Evolutionary conservation across 2,888 invertebrate species (phyloP), one percentile per base, ranked within the genome.

Genomic region (Amiota mariae): DNA sequence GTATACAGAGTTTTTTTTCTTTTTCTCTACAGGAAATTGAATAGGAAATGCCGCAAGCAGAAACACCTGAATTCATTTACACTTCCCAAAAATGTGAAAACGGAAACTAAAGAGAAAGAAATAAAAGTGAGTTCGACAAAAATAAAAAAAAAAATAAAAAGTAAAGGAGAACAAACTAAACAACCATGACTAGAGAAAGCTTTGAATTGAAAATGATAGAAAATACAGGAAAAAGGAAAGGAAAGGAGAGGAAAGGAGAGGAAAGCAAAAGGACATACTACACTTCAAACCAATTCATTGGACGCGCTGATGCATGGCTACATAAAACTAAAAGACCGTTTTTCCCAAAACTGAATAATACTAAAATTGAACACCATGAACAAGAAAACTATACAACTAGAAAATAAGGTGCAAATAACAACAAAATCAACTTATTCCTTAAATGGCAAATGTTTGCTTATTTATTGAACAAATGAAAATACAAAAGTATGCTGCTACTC

Each of bases 1-100:
- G 15, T 54, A 9, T 3, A 12, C 2, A n/a, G 54, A 54, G 2
- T 36, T 36, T 6, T 36, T 36, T 36, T 36, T 6, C 6, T 36
- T 36, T 36, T 36, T 1, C 13, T 18, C n/a, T 12, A 4, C 67
- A 47, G 67, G 67, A 68, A 68, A 68, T 68, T 68, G 67, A 68
- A 68, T 68, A 54, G 67, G 67, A 68, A 51, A 68, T 68, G 67
- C 54, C 36, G 20, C 24, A 68, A 54, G 67, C 51, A 68, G n/a
- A 24, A 54, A 20, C 67, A 51, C 51, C 67, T 54, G 67, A 68
- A 51, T 68, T 51, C 54, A 51, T 68, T 68, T 51, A 47, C 18
- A 18, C 48, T 36, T 36, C 36, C 6, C 6, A 49, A 66, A 48
- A 48, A 10, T 6, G 6, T 36, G 8, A 36, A 36, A 36, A 36